Base-by-base conservation (phyloP, 2,888 invertebrate genomes). In the Harpalus rubripes region DNA sequence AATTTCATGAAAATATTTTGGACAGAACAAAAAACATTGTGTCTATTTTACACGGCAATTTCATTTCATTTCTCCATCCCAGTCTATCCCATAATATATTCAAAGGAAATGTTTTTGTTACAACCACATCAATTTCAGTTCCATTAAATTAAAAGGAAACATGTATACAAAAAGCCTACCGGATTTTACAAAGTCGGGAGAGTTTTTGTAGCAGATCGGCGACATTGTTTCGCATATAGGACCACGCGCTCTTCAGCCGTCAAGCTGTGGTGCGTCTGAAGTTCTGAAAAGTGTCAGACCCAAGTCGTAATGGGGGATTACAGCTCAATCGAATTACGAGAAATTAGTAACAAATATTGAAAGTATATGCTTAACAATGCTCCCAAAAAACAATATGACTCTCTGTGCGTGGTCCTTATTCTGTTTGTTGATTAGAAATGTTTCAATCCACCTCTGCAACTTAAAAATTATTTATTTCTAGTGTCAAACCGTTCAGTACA, bases 31-130 rank as follows among this genome's bases (percentile, higher is more conserved):
- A 78, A 56, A 78, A 78, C 0, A 26, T 18, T 78, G 15, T 78
- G 26, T 78, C 58, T 78, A 58, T 78, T 56, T 58, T 58, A 32
- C 76, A 26, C 58, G 41, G 41, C 78, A 78, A 58, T 74, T 74
- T 74, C 44, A 58, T 58, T 78, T 15, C 32, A 58, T 78, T 78
- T 56, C 56, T 78, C 26, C 0, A 26, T 78, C 32, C 56, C 26
- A 78, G 56, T 74, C 58, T 78, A 58, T 32, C 26, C 41, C 58
- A 78, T 78, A 78, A 78, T 78, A 58, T 58, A 78, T 58, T 78
- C 58, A 78, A 78, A 78, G 78, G 78, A 78, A 58, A 78, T 58
- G 78, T 78, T 78, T 58, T 78, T 78, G 76, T 76, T 26, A 74
- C 74, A 74, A 52, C 52, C 74, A 58, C 41, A 58, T 78, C 78